Base-by-base conservation (phyloP, 2,888 invertebrate species). In the Cybosia mesomella region DNA sequence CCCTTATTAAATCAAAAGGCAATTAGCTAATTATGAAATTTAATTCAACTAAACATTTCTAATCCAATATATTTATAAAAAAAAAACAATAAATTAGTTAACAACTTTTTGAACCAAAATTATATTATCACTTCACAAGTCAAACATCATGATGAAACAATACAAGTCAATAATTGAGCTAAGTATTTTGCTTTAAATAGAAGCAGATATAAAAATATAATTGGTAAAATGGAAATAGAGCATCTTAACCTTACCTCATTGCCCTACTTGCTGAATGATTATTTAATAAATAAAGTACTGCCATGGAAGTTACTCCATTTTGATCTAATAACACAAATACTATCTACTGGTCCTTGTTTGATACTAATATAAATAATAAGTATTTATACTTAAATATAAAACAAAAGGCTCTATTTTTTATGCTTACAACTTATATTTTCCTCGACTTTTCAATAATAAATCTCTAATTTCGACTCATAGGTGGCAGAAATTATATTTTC, bases 111-210 rank as follows among this genome's bases (percentile, higher is more conserved):
- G n/a, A 60, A 43, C 7, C 18, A 61, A 61, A 36, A 28, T 22
- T 57, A 54, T 59, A 53, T 34, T 54, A 63, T 53, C 58, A 43
- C 32, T 54, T 39, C 36, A 60, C 57, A 64, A 54, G n/a, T 21
- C n/a, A n/a, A n/a, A n/a, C 24, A 36, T 64, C 36, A 21, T 22
- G 54, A 57, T 53, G 18, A n/a, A n/a, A n/a, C n/a, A n/a, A n/a
- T n/a, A 64, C 28, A 28, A 57, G 24, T 32, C 36, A 65, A 65
- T 34, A 65, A 65, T 65, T 65, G 65, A 65, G 65, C 65, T n/a
- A n/a, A n/a, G n/a, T 65, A 59, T 21, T 53, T 34, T 65, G 58
- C 63, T 54, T 55, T n/a, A n/a, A n/a, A n/a, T 22, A 36, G 0
- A 59, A 64, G 53, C 54, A 59, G 34, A 68, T 34, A n/a, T n/a